phyloP scores from a whole-genome alignment of 2,888 invertebrate genomes.

The Melanostoma scalare region DNA sequence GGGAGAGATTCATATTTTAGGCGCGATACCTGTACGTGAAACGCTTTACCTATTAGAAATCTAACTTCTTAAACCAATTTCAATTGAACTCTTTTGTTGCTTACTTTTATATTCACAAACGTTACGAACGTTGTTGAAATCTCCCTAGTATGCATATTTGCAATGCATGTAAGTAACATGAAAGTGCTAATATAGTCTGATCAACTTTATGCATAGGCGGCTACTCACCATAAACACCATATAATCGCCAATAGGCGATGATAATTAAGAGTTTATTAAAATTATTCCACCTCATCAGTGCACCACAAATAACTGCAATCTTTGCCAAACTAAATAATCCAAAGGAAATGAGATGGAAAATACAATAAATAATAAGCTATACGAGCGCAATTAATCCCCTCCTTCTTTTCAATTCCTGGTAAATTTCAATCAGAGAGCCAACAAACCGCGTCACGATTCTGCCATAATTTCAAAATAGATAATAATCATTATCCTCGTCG shows the following conservation, averaged over 20 bases:
- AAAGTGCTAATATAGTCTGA: neutral
- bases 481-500: constrained; percentile 53
- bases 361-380: constrained; percentile 58
- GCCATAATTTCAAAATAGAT: constrained; percentile 60
- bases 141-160: too few species aligned
- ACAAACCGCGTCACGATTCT: constrained; percentile 63
- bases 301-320: constrained; percentile 7
- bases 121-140: too few species aligned
- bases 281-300: neutral
- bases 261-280: constrained; percentile 5
- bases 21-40: too few species aligned
- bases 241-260: neutral
- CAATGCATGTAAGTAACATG: too few species aligned
- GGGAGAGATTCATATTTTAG: too few species aligned
- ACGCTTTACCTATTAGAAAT: too few species aligned
- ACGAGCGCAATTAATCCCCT: constrained; percentile 1
- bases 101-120: too few species aligned
- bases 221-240: neutral
- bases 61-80: too few species aligned
- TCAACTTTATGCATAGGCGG: neutral
- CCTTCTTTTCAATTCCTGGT: constrained; percentile 17
- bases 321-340: constrained; percentile 19
- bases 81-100: too few species aligned
- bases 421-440: constrained; percentile 49
- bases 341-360: constrained; percentile 15